Base-by-base conservation (phyloP, 1,140 invertebrate species). In the Drosophila subpulchrella region DNA sequence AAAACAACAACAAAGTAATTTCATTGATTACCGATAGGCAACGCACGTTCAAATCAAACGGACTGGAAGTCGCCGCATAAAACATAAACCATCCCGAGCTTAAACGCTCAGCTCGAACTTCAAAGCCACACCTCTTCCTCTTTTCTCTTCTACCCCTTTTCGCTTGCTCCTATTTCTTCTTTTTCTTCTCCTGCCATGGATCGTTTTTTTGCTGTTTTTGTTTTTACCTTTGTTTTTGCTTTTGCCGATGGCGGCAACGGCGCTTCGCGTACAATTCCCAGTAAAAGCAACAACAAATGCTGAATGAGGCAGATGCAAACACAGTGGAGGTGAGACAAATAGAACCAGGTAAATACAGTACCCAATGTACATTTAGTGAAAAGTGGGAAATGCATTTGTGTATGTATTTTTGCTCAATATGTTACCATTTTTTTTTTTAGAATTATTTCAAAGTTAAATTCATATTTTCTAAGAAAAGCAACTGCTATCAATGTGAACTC, bases 21-120 rank as follows among this genome's bases (percentile, higher is more conserved):
- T 88, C 84, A 88, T 88, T 88, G 84, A 88, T 88, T 88, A 88
- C 84, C 80, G 83, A 86, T 86, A 88, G 83, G 67, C 83, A 86
- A 81, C 84, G 84, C 84, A 86, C 80, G 83, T 84, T 80, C 83
- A 66, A 68, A 60, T 80, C 83, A 66, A 89, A 81, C 66, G 70
- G 80, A 67, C 71, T 67, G 74, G 61, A 86, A 81, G 72, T 36
- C 65, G 65, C 61, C 65, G 30, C 65, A 54, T 46, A 68, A 68
- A 68, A 41, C 73, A 76, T 76, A 76, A 67, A 51, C 55, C 47
- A 76, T 67, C 34, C 39, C 72, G 39, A 51, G 72, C 53, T 50
- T 44, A 56, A 48, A 17, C 56, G 42, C 42, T 34, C 30, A 34
- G 47, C 47, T 34, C 10, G n/a, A 56, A 34, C 67, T 39, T 27